phyloP scores from a whole-genome alignment of 2,888 invertebrate species.

The Sisyra terminalis region DNA sequence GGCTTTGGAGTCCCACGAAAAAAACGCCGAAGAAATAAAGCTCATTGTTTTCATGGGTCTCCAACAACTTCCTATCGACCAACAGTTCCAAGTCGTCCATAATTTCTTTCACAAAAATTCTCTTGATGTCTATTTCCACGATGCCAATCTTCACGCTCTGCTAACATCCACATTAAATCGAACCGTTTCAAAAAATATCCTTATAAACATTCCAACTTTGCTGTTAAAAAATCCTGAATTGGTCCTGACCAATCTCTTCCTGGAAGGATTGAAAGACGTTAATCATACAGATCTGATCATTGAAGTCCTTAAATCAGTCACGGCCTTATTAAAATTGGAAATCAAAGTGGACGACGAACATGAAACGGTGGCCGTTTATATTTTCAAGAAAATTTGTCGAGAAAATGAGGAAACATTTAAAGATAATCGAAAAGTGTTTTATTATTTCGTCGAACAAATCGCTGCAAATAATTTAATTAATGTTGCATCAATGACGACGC shows the following conservation, averaged over 20 bases:
- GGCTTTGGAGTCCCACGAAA: not conserved
- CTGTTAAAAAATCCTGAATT: constrained; percentile 4
- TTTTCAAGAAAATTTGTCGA: not conserved
- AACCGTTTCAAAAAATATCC: not conserved
- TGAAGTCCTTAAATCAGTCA: not conserved
- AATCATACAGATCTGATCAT: not conserved
- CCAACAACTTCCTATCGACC: not conserved
- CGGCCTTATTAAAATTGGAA: not conserved
- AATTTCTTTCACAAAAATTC: not conserved
- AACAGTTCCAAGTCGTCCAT: not conserved
- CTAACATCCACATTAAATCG: constrained; percentile 5
- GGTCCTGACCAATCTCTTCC: not conserved
- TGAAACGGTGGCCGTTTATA: not conserved
- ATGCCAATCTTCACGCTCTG: not conserved
- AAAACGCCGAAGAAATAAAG: not conserved
- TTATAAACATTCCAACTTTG: not conserved
- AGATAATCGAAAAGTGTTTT: not conserved
- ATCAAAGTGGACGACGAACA: not conserved
- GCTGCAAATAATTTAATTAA: too few species aligned
- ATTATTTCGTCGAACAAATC: too few species aligned
- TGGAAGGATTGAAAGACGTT: not conserved
- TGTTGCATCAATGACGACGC: too few species aligned
- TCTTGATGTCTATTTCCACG: not conserved
- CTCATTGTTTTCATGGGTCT: not conserved
- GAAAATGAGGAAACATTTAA: not conserved